Percentiles rank a stretch among this genome's conserved stretches.
Conservation (phyloP, 2,797 vertebrate species). For the Coendou prehensilis region DNA sequence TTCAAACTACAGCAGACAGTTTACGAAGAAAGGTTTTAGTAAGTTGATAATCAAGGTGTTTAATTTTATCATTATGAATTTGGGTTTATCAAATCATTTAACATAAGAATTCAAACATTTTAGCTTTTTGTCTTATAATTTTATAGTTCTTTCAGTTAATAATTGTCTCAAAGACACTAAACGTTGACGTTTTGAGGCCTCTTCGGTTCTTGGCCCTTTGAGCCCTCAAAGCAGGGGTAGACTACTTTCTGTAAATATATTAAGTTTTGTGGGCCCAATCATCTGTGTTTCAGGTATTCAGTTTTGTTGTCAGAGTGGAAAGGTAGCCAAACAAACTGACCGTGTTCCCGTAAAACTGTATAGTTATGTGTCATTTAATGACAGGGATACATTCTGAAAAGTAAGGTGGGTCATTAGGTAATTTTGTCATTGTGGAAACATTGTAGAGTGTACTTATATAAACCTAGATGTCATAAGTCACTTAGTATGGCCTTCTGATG, state of each 20-base stretch:
- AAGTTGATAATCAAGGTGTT: conserved; percentile 51
- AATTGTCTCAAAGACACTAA: background rate
- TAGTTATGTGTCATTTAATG: background rate
- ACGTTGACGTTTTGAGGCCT: conserved; percentile 30
- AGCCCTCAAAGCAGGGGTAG: background rate
- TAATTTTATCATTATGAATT: conserved; percentile 54
- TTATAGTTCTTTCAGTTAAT: conserved; percentile 41
- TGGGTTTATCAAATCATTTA: conserved; percentile 27
- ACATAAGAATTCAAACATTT: conserved; percentile 4
- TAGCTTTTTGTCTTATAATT: conserved; percentile 7
- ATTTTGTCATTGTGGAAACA: background rate
- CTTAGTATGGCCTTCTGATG: background rate
- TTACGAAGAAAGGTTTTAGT: conserved; percentile 10
- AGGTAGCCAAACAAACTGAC: conserved; percentile 30
- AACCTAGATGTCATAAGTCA: background rate
- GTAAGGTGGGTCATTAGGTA: background rate
- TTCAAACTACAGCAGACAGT: background rate
- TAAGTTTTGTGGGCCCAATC: background rate
- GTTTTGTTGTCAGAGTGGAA: conserved; percentile 12
- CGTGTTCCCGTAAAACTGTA: conserved; percentile 54
- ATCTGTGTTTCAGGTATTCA: conserved; percentile 33
- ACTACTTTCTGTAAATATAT: conserved; percentile 50
- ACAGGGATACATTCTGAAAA: background rate
- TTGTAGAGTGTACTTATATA: background rate
- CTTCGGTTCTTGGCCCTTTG: conserved; percentile 23